Evolutionary conservation across 1,140 invertebrate species (phyloP).

Genomic region (Venturia canescens): DNA sequence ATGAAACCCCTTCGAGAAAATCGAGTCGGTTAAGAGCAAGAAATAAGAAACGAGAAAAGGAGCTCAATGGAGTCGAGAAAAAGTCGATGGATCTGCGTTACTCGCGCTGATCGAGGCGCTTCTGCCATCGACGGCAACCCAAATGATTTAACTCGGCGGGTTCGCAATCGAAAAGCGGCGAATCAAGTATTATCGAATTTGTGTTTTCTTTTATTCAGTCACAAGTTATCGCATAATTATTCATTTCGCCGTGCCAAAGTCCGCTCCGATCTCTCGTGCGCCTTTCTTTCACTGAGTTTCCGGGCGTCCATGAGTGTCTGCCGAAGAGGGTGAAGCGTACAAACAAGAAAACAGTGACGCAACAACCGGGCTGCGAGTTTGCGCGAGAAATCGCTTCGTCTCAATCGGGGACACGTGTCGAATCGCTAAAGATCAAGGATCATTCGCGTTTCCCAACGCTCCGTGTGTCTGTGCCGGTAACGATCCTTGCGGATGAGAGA

Average conservation of each 20-base stretch:
- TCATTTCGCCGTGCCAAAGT: not conserved
- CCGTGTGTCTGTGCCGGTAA: not conserved
- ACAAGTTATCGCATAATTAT: too few relatives aligned
- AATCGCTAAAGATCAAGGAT: slow-evolving; percentile 4
- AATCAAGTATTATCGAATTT: too few relatives aligned
- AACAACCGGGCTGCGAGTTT: not conserved
- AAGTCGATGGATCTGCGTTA: too few relatives aligned
- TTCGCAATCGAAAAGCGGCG: too few relatives aligned
- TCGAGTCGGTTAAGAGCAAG: too few relatives aligned
- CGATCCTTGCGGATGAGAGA: not conserved
- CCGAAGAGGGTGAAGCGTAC: not conserved
- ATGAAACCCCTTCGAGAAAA: too few relatives aligned
- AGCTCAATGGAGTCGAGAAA: too few relatives aligned
- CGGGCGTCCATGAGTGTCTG: not conserved
- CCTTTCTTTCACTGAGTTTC: not conserved
- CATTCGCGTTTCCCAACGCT: slow-evolving; percentile 1
- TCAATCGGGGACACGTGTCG: not conserved
- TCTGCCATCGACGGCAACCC: too few relatives aligned
- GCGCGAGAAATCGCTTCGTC: not conserved
- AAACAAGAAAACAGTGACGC: not conserved
- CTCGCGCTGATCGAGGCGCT: too few relatives aligned
- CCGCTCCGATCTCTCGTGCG: not conserved
- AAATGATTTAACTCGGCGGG: too few relatives aligned
- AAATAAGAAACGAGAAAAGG: too few relatives aligned
- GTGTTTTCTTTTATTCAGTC: too few relatives aligned